phyloP scores from a whole-genome alignment of 1,140 invertebrate genomes.

The Drosophila tropicalis region DNA sequence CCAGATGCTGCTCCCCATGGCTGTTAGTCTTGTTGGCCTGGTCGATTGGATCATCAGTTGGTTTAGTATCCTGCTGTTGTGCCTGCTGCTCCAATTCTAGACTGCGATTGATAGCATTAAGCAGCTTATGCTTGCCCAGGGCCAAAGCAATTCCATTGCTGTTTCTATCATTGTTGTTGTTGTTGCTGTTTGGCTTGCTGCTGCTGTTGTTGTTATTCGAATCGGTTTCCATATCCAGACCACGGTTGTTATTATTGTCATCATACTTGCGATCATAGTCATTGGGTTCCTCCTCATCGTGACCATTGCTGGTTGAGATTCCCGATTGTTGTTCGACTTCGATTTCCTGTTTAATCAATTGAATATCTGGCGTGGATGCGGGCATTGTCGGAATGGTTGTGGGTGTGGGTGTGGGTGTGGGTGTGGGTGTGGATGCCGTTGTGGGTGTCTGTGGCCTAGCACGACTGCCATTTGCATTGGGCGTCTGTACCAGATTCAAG shows the following conservation, averaged over 20 bases:
- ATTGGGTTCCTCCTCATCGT: slow-evolving; percentile 61
- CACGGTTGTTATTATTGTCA: slow-evolving; percentile 72
- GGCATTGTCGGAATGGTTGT: slow-evolving; percentile 30
- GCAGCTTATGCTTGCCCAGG: slow-evolving; percentile 64
- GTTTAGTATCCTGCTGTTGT: slow-evolving; percentile 16
- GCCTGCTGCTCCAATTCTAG: slow-evolving; percentile 57
- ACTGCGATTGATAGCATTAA: slow-evolving; percentile 71
- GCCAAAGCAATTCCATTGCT: slow-evolving; percentile 59
- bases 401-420: too few species aligned
- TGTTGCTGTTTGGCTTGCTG: slow-evolving; percentile 39
- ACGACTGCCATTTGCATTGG: slow-evolving; percentile 63
- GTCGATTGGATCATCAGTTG: not conserved
- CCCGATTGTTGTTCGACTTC: slow-evolving; percentile 47
- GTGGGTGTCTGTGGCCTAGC: slow-evolving; percentile 35
- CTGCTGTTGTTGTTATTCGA: slow-evolving; percentile 79
- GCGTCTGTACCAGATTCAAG: slow-evolving; percentile 73
- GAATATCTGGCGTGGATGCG: slow-evolving; percentile 62
- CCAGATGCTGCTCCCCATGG: slow-evolving; percentile 32
- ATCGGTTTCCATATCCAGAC: slow-evolving; percentile 66
- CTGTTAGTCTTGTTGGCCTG: slow-evolving; percentile 37
- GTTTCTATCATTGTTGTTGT: slow-evolving; percentile 41
- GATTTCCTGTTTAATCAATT: slow-evolving; percentile 65
- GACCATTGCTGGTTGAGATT: slow-evolving; percentile 50
- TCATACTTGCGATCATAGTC: slow-evolving; percentile 67
- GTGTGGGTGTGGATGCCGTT: too few species aligned